Evolutionary conservation across 2,113 vertebrate genomes (phyloP).

Genomic region (Elanus axillaris): DNA sequence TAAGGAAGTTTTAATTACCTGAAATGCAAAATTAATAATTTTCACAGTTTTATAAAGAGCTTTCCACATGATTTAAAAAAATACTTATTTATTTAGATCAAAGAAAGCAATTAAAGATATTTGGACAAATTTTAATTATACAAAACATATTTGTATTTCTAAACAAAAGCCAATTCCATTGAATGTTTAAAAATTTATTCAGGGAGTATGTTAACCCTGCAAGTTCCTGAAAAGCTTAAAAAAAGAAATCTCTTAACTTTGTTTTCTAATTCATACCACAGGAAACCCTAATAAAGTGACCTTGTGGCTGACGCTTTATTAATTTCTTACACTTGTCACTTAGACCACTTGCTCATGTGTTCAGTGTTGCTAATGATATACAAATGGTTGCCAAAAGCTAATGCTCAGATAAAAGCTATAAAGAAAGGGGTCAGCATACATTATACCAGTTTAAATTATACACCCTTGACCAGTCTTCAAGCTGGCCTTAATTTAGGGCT

Average conservation of each 20-base stretch:
- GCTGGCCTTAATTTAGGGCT: neutral
- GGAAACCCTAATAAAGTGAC: neutral
- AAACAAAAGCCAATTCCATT: neutral
- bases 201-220: neutral
- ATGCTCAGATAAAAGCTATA: neutral
- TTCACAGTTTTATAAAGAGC: neutral
- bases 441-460: neutral
- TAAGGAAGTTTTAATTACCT: neutral
- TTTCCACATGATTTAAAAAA: neutral
- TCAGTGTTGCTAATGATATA: neutral
- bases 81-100: neutral
- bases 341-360: neutral
- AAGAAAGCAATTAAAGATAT: neutral
- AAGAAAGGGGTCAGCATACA: neutral
- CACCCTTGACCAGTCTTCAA: accelerated
- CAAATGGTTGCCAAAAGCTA: neutral
- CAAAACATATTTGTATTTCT: neutral
- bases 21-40: neutral
- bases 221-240: neutral
- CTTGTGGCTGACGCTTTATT: neutral
- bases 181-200: neutral
- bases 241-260: neutral
- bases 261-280: neutral
- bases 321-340: neutral
- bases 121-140: neutral